Evolutionary conservation across 2,113 vertebrate genomes (phyloP), one percentile per base, ranked within the genome.

Genomic region (Epinephelus moara): DNA sequence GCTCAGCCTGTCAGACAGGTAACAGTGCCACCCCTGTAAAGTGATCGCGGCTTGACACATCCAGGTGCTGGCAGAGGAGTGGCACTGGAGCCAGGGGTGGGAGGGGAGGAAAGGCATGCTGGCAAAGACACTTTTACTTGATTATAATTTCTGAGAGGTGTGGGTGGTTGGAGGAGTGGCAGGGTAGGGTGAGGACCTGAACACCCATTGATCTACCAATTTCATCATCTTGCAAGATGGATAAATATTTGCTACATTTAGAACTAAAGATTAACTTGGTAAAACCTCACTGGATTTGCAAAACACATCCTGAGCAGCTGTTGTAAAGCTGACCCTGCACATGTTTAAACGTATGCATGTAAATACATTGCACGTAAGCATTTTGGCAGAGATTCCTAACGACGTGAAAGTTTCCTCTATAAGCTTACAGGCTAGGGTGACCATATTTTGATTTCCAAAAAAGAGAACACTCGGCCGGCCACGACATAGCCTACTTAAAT

Each of bases 1-100:
- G 56, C 77, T 81, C 76, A 88, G 89, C 87, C 80, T 75, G 82
- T 93, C 78, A 19, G 85, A 90, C 93, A 86, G 88, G 93, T 91
- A 91, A 75, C 63, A 72, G 72, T 59, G 62, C 68, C 76, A 77
- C 75, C 73, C 74, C 69, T 86, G 90, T 91, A 88, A 93, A 55
- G 27, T 11, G 74, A 94, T 87, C 40, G 21, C 61, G 84, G 47
- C 33, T 23, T 1, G 75, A 82, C 88, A 94, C 88, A 93, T 91
- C 91, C 89, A 81, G 75, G 60, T 87, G 86, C 88, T 91, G 68
- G 50, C 70, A 77, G 77, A 78, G 68, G 80, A 82, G 80, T 75
- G 76, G 75, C 88, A 76, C 47, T 49, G 69, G 13, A 62, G 60
- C 55, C 72, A 15, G 27, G 10, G 72, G 37, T 70, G 59, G 76